Evolutionary conservation across 2,113 vertebrate genomes (phyloP).

Genomic region (Kryptolebias marmoratus): DNA sequence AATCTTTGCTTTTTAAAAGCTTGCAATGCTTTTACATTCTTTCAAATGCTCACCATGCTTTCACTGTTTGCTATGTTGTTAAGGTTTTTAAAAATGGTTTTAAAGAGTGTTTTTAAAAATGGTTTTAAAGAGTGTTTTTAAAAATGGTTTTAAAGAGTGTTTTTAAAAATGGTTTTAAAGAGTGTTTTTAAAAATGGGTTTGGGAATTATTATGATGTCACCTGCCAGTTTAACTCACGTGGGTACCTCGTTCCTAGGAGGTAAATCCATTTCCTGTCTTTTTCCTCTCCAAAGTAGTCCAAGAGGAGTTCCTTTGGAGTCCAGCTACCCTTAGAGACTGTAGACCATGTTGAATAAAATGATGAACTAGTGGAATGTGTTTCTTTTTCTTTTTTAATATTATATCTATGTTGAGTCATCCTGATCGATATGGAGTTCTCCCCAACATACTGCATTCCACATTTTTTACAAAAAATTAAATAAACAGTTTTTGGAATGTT

Average conservation of each 20-base stretch:
- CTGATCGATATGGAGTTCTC: background rate
- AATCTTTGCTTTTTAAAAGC: too few species aligned
- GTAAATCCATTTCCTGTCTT: background rate
- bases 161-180: too few species aligned
- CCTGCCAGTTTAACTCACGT: background rate
- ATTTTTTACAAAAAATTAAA: background rate
- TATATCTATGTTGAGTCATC: background rate
- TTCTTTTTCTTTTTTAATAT: background rate
- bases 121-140: too few species aligned
- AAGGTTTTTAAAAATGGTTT: too few species aligned
- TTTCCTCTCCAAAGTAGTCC: background rate
- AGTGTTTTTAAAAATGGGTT: too few species aligned
- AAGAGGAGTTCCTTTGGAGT: background rate
- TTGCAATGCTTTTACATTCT: too few species aligned
- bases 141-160: too few species aligned
- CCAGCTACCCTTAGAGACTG: background rate
- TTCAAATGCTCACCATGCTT: too few species aligned
- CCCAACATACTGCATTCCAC: background rate
- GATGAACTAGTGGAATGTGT: background rate
- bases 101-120: too few species aligned
- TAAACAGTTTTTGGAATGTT: background rate
- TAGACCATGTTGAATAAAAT: background rate
- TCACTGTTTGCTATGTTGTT: too few species aligned
- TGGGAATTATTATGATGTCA: too few species aligned
- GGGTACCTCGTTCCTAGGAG: background rate